Conservation (phyloP, 1,140 invertebrate species). For the Trichonephila clavata region DNA sequence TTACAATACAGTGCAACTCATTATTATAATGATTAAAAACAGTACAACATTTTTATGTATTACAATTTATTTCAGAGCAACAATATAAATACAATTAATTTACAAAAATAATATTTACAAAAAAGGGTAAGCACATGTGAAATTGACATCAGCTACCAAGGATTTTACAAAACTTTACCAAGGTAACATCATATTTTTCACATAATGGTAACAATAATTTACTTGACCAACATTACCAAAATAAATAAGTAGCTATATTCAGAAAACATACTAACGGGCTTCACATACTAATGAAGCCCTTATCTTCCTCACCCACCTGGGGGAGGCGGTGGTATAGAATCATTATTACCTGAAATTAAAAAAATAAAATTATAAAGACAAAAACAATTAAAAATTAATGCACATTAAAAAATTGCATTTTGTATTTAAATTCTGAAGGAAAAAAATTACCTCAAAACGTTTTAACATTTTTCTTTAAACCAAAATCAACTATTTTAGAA, state of each 20-base stretch:
- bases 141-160: not conserved
- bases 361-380: not conserved
- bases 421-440: not conserved
- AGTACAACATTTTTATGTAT: no score
- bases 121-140: not conserved
- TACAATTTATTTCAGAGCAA: no score
- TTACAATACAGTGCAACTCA: no score
- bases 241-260: not conserved
- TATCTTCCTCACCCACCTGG: conserved; percentile 35
- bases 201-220: not conserved
- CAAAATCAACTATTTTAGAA: no score
- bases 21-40: no score
- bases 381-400: not conserved
- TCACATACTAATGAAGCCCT: not conserved
- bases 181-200: conserved; percentile 20
- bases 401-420: not conserved
- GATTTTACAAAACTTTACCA: conserved; percentile 13
- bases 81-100: not conserved
- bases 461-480: not conserved
- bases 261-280: not conserved
- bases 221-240: not conserved
- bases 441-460: not conserved
- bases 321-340: not conserved
- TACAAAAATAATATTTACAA: conserved; percentile 25
- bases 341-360: not conserved